Conservation (phyloP, 2,113 vertebrate genomes). For the Microcebus ravelobensis region DNA sequence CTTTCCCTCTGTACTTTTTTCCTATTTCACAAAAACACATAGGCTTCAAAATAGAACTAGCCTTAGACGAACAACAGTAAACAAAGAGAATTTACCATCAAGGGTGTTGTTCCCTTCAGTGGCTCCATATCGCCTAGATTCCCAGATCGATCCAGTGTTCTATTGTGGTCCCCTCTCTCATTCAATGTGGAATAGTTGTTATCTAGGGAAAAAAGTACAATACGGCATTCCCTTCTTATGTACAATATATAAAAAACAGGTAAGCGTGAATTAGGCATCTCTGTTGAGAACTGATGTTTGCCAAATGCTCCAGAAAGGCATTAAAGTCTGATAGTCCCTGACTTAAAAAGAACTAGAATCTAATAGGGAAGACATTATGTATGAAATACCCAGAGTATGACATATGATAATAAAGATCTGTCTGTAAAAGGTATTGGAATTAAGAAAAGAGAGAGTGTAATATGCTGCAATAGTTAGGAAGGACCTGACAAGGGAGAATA, state of each 20-base stretch:
- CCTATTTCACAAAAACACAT: not conserved
- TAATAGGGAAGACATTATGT: not conserved
- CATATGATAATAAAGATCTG: not conserved
- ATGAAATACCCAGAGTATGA: not conserved
- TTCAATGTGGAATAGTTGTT: slow-evolving; percentile 93
- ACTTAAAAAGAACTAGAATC: not conserved
- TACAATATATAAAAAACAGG: not conserved
- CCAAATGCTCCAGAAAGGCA: not conserved
- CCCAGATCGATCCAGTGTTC: slow-evolving; percentile 92
- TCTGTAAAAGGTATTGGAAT: not conserved
- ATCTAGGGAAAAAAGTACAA: slow-evolving; percentile 80
- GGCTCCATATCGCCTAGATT: slow-evolving; percentile 90
- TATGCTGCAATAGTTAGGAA: not conserved
- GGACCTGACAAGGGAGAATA: not conserved
- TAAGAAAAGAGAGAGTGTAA: not conserved
- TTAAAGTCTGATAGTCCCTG: not conserved
- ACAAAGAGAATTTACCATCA: slow-evolving; percentile 82
- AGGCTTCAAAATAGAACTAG: slow-evolving; percentile 20
- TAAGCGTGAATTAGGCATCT: not conserved
- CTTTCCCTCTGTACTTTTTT: not conserved
- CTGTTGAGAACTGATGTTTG: not conserved
- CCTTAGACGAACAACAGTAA: not conserved
- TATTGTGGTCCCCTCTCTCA: slow-evolving; percentile 92
- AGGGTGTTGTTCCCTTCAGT: slow-evolving; percentile 86
- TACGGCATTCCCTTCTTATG: not conserved